Conservation (phyloP, 2,888 invertebrate species). For the Dendrolimus pini region DNA sequence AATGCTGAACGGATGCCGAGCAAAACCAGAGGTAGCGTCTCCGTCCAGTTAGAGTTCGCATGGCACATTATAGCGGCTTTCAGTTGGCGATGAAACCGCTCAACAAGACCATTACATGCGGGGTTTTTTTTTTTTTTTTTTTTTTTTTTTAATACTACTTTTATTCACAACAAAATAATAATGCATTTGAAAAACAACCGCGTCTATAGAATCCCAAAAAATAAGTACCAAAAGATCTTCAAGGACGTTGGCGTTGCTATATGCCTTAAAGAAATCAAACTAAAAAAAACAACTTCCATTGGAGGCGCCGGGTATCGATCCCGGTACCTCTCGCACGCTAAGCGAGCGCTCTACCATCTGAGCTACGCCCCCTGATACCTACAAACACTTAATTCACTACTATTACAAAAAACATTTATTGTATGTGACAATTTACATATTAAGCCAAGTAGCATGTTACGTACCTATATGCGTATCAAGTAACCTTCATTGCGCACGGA, state of each 20-base stretch:
- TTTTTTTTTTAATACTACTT: too few species aligned
- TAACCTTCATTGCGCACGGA: background rate
- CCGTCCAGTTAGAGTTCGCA: conserved; percentile 3
- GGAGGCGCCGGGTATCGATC: conserved; percentile 75
- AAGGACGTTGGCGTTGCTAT: too few species aligned
- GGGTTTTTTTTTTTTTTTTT: too few species aligned
- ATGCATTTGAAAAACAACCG: too few species aligned
- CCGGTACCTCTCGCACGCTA: conserved; percentile 75
- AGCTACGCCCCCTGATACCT: conserved; percentile 55
- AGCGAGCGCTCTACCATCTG: conserved; percentile 69
- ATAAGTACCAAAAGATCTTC: too few species aligned
- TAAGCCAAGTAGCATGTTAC: background rate
- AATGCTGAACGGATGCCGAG: conserved; percentile 17
- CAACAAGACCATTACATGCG: background rate
- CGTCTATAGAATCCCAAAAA: too few species aligned
- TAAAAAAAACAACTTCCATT: conserved; percentile 16
- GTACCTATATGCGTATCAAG: background rate
- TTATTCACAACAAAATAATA: too few species aligned
- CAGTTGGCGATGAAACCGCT: conserved; percentile 12
- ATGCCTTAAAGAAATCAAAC: too few species aligned
- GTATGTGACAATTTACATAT: background rate
- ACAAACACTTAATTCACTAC: background rate
- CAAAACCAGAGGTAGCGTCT: conserved; percentile 10
- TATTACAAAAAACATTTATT: background rate
- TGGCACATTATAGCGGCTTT: conserved; percentile 11